A percentile compares a stretch with the other conserved stretches of the same genome.
phyloP scores from a whole-genome alignment of 1,140 invertebrate species.

The Saxidomus purpurata region DNA sequence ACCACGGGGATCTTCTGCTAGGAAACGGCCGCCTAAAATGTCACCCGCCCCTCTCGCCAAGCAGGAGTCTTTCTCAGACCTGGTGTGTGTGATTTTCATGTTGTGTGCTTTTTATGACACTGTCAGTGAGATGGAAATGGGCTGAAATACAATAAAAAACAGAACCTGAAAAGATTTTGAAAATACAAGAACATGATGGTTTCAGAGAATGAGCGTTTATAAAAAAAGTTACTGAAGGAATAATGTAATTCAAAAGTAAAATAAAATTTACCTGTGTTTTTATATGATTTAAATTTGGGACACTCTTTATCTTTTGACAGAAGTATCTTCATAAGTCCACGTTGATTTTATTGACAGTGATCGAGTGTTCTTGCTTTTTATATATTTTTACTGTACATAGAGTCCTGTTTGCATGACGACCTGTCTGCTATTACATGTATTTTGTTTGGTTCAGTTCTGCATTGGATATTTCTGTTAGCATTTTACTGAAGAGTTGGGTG shows the following conservation, averaged over 20 bases:
- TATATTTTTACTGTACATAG: not conserved
- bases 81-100: conserved; percentile 72
- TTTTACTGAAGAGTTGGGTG: no score
- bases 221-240: no score
- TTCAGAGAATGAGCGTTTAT: no score
- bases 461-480: no score
- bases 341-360: not conserved
- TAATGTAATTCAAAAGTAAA: no score
- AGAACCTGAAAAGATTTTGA: no score
- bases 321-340: no score
- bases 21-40: conserved; percentile 60
- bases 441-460: not conserved
- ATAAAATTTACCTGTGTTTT: no score
- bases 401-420: not conserved
- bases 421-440: not conserved
- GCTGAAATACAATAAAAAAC: no score
- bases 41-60: conserved; percentile 82
- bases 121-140: not conserved
- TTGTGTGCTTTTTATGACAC: conserved; percentile 3
- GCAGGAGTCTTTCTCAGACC: conserved; percentile 85
- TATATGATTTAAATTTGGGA: no score
- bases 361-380: not conserved
- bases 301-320: no score
- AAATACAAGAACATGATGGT: no score
- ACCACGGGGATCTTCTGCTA: conserved; percentile 43